phyloP scores from a whole-genome alignment of 2,888 invertebrate genomes.

The Aleiodes leptofemur region DNA sequence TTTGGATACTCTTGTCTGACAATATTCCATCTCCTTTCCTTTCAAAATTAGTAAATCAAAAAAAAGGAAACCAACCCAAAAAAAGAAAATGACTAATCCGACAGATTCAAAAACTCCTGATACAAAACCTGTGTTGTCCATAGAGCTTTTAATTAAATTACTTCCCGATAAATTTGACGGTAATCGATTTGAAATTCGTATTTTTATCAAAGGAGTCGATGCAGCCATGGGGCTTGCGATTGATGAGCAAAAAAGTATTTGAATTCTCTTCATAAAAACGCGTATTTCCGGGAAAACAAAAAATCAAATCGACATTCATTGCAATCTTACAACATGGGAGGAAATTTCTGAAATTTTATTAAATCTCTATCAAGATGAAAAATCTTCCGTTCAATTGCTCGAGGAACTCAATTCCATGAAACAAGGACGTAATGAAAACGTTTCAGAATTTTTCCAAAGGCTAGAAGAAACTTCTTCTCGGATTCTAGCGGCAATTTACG shows the following conservation, averaged over 20 bases:
- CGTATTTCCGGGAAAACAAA: too few relatives aligned
- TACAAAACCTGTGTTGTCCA: too few relatives aligned
- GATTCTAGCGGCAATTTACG: slow-evolving; percentile 58
- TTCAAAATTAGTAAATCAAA: not conserved
- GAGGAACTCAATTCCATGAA: slow-evolving; percentile 59
- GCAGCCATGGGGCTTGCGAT: too few relatives aligned
- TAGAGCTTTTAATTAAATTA: too few relatives aligned
- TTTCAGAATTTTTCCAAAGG: slow-evolving; percentile 58
- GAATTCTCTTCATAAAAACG: too few relatives aligned
- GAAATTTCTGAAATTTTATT: slow-evolving; percentile 49
- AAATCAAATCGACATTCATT: slow-evolving; percentile 53
- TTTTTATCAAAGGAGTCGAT: too few relatives aligned
- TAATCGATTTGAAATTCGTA: slow-evolving; percentile 34
- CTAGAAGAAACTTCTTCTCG: slow-evolving; percentile 59
- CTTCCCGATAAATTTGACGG: slow-evolving; percentile 33
- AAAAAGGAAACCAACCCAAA: slow-evolving; percentile 35
- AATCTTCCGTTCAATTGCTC: slow-evolving; percentile 56
- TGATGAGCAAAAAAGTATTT: too few relatives aligned
- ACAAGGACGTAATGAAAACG: slow-evolving; percentile 57
- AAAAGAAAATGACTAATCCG: too few relatives aligned
- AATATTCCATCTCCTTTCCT: not conserved
- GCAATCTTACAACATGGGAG: slow-evolving; percentile 54
- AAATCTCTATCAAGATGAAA: slow-evolving; percentile 51
- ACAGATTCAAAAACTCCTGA: too few relatives aligned
- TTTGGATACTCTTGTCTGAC: slow-evolving; percentile 24